These are phyloP conservation scores for Trogon surrucura DNA, from an alignment of 2,113 vertebrate genomes.

Conservation along the genomic window DNA sequence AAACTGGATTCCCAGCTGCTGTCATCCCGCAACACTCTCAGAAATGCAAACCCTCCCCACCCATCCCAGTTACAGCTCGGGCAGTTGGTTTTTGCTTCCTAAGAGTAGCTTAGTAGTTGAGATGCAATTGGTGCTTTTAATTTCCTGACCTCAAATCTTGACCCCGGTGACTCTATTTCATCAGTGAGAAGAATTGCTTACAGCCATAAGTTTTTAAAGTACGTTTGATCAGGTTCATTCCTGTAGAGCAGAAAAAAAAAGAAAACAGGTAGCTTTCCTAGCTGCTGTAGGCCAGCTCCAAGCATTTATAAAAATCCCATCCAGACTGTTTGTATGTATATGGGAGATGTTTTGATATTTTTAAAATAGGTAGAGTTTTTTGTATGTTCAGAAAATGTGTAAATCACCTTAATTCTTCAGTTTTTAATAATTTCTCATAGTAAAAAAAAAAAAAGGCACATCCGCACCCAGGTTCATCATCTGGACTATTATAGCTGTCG, in stretches of 20 bases:
- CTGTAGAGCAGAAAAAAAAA: fast-evolving
- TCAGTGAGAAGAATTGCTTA: not conserved
- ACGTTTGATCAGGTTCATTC: not conserved
- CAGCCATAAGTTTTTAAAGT: not conserved
- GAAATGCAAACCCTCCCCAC: not conserved
- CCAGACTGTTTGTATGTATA: not conserved
- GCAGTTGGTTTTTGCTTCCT: not conserved
- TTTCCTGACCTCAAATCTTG: not conserved
- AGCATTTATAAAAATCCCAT: not conserved
- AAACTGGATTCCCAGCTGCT: not conserved
- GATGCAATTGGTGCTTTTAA: not conserved
- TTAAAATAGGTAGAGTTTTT: not conserved
- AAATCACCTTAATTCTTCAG: not conserved
- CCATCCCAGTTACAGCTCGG: not conserved
- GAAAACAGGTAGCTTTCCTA: not conserved
- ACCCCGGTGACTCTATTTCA: not conserved
- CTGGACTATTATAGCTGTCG: conserved; percentile 47
- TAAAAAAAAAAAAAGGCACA: too few species aligned
- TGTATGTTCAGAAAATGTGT: not conserved
- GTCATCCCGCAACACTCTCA: not conserved
- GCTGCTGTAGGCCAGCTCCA: not conserved
- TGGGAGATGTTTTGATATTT: not conserved
- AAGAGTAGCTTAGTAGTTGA: not conserved
- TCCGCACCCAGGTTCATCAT: not conserved
- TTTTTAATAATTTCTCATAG: not conserved